Conservation (phyloP, 2,113 vertebrate species). For the Murina feae region DNA sequence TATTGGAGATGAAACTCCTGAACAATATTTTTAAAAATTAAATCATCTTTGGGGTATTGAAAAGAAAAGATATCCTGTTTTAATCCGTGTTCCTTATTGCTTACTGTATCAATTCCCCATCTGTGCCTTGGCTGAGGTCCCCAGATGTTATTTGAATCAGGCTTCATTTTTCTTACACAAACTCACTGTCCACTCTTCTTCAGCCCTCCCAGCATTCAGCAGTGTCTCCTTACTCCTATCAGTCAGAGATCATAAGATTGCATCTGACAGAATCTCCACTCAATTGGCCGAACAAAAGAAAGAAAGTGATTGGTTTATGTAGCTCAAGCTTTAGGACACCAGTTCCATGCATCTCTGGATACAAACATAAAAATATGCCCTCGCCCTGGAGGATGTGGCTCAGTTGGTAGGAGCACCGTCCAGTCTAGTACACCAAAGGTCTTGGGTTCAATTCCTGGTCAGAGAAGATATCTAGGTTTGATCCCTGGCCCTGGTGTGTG, state of each 20-base stretch:
- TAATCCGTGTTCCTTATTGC: background rate
- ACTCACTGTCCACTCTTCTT: background rate
- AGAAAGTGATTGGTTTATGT: background rate
- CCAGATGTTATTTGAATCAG: background rate
- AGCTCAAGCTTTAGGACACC: background rate
- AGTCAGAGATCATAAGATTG: background rate
- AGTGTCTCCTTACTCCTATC: background rate
- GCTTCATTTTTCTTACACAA: background rate
- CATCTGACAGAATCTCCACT: background rate
- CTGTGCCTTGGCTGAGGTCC: background rate
- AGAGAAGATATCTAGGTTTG: background rate
- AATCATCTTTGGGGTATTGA: background rate
- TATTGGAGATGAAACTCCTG: background rate
- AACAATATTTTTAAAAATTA: background rate
- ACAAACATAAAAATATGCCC: background rate
- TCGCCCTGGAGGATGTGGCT: background rate
- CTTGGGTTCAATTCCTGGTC: background rate
- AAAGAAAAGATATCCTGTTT: background rate
- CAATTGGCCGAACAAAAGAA: background rate
- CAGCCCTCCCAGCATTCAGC: background rate
- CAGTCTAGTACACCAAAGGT: background rate
- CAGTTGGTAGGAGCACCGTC: background rate
- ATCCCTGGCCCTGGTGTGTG: background rate
- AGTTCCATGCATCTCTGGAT: background rate
- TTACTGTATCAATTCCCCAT: background rate